Percentiles rank a stretch among this genome's conserved stretches.
Evolutionary conservation across 2,797 vertebrate species (phyloP).

Genomic region (Masticophis lateralis): DNA sequence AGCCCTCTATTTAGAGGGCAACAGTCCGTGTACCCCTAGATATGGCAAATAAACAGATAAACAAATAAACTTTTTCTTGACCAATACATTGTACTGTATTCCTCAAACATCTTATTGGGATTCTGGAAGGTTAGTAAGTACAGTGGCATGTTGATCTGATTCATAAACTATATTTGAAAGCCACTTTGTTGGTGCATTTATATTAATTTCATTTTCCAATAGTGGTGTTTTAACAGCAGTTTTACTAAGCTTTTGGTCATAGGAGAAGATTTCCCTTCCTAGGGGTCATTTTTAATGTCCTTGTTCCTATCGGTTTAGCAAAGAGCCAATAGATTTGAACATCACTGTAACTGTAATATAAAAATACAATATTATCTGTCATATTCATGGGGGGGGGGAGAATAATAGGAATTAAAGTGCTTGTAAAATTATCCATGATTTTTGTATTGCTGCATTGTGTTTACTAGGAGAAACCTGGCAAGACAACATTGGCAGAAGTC

Average conservation of each 20-base stretch:
- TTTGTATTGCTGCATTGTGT: background rate
- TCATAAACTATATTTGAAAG: background rate
- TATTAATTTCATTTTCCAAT: background rate
- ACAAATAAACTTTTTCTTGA: background rate
- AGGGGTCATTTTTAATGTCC: background rate
- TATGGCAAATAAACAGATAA: background rate
- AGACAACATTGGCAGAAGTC: background rate
- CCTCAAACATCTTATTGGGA: fast-evolving
- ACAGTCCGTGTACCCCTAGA: background rate
- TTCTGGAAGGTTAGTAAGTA: background rate
- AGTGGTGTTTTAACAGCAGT: background rate
- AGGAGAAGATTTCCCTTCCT: background rate
- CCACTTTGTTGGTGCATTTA: background rate
- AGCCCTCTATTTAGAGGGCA: background rate
- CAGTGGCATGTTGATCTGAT: fast-evolving
- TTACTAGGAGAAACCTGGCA: background rate
- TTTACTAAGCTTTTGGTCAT: background rate
- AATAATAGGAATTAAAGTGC: background rate
- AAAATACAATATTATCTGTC: background rate
- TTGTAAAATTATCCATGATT: background rate
- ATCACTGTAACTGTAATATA: background rate
- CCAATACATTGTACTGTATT: fast-evolving
- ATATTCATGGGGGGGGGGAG: background rate
- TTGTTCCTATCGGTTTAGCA: background rate
- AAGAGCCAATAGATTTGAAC: background rate